These are phyloP conservation scores for Epiblema foenella DNA, from an alignment of 2,888 invertebrate genomes.

Conservation along the genomic window DNA sequence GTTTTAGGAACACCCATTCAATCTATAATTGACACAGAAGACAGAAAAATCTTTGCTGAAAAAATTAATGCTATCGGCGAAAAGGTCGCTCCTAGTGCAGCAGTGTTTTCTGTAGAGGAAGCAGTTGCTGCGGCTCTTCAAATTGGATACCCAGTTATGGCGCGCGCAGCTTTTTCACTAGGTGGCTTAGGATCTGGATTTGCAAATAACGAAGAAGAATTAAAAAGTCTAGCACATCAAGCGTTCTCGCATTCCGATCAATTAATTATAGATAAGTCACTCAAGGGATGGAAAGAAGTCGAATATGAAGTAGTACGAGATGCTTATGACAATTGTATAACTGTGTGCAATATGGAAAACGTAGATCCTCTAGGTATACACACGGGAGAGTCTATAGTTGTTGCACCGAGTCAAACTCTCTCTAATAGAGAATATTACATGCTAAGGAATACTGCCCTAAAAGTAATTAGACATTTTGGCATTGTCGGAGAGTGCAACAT, in stretches of 20 bases:
- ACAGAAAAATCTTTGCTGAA: slow-evolving; percentile 97
- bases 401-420: slow-evolving; percentile 99
- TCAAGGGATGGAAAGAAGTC: slow-evolving; percentile 99
- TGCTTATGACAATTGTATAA: slow-evolving; percentile 99
- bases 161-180: slow-evolving; percentile 98
- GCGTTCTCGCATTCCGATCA: slow-evolving; percentile 95
- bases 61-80: slow-evolving; percentile 95
- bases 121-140: slow-evolving; percentile 94
- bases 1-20: slow-evolving; percentile 98
- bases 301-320: slow-evolving; percentile 99
- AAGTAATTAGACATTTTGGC: slow-evolving; percentile 97
- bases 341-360: slow-evolving; percentile 99
- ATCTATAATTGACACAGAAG: slow-evolving; percentile 98
- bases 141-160: slow-evolving; percentile 98
- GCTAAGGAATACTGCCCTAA: slow-evolving; percentile 96
- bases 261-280: slow-evolving; percentile 97
- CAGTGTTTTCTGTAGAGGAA: slow-evolving; percentile 95
- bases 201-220: slow-evolving; percentile 94
- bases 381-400: slow-evolving; percentile 99
- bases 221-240: slow-evolving; percentile 91
- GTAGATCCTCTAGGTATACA: slow-evolving; percentile 99
- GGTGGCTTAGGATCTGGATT: slow-evolving; percentile 99
- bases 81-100: slow-evolving; percentile 97
- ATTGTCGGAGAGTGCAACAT: slow-evolving; percentile 99
- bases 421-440: slow-evolving; percentile 98